Evolutionary conservation across 2,888 invertebrate species (phyloP).

Genomic region (Polydrusus pterygomalis): DNA sequence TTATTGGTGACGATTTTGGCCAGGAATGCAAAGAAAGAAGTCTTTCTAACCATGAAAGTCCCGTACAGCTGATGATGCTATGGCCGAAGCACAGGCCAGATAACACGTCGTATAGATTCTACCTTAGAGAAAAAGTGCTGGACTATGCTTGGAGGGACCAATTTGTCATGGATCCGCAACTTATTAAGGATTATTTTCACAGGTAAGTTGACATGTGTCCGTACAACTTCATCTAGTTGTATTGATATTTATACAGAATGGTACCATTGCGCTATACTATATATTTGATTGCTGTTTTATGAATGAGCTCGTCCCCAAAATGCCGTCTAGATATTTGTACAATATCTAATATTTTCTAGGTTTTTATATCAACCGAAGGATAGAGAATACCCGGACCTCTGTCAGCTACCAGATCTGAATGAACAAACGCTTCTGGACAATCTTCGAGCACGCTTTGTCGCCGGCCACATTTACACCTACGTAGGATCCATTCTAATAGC

Average conservation of each 20-base stretch:
- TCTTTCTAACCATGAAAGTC: constrained; percentile 86
- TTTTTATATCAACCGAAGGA: constrained; percentile 94
- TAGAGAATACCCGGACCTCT: constrained; percentile 95
- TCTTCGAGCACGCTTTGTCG: constrained; percentile 89
- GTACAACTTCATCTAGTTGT: not conserved
- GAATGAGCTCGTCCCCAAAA: too few relatives aligned
- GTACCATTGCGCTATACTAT: too few relatives aligned
- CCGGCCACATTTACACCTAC: constrained; percentile 96
- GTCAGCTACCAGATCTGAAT: constrained; percentile 95
- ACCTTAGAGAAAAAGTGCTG: constrained; percentile 88
- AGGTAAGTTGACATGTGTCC: constrained; percentile 33
- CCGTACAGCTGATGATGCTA: constrained; percentile 87
- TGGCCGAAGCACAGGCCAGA: constrained; percentile 81
- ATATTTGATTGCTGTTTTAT: too few relatives aligned
- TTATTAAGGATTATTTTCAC: constrained; percentile 94
- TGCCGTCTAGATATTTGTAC: not conserved
- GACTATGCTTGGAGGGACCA: constrained; percentile 91
- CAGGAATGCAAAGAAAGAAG: constrained; percentile 95
- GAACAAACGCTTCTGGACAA: constrained; percentile 95
- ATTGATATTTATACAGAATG: too few relatives aligned
- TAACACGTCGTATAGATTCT: constrained; percentile 83
- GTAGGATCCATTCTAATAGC: constrained; percentile 97
- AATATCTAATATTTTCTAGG: constrained; percentile 67
- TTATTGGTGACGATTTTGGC: constrained; percentile 87
- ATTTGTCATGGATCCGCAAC: constrained; percentile 92